Evolutionary conservation across 2,888 invertebrate species (phyloP), one percentile per base, ranked within the genome.

Genomic region (Polietes domitor): DNA sequence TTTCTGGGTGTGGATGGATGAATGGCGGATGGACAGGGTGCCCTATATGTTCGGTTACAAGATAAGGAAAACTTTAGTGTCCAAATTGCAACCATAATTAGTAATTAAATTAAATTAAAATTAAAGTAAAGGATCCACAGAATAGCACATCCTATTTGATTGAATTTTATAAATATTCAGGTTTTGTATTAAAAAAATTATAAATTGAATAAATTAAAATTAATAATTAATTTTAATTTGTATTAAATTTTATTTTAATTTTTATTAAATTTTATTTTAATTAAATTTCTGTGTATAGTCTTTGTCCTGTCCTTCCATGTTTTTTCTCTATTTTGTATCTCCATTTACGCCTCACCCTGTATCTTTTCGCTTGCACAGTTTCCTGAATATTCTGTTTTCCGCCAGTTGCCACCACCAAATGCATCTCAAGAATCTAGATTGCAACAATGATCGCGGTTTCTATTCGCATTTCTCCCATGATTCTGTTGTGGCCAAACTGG

Each of bases 401-500:
- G 2, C 53, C 53, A 10, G 53, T 5, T 32, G 28, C 32, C 32
- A 32, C 19, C 9, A 32, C 15, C n/a, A 47, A 41, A 12, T 41
- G 47, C n/a, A 24, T 10, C 26, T 21, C 19, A 2, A 26, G 26
- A 2, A 68, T 68, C 12, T 41, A 26, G 58, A 21, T 68, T 43
- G 68, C 41, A n/a, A 21, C 65, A 41, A 68, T 24, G 28, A 28
- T 26, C 1, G 32, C 37, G 12, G 21, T 21, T 41, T 21, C 19
- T 17, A 6, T 24, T 61, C 61, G 2, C 61, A 61, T 61, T 61
- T 61, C 61, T 58, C 58, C n/a, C 28, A 32, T 26, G 32, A 61
- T 61, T 61, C 58, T 43, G 15, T 28, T 43, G 15, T 28, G 5
- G 37, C 10, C 17, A 80, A 83, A 80, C 77, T 75, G 77, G 83